Base-by-base conservation (phyloP, 1,140 invertebrate species). In the Antheraea pernyi region DNA sequence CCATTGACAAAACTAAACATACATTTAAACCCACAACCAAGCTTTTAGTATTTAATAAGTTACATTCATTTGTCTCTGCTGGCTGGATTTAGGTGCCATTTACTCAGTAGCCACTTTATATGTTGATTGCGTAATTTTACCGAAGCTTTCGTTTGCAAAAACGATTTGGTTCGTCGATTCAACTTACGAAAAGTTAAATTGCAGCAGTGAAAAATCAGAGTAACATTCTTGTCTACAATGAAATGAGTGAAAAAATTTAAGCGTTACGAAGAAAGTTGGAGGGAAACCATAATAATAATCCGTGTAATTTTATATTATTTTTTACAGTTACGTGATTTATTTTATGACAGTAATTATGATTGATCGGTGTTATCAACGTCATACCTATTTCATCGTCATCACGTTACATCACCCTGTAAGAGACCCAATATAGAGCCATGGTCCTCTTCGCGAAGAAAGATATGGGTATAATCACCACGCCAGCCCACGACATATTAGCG, bases 101-200 rank as follows among this genome's bases (percentile, higher is more conserved):
- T 76, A 70, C 72, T 73, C 68, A 74, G 68, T 74, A 78, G 75
- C 72, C 78, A 83, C 80, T 81, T 86, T 84, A 84, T 82, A 82
- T 85, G 81, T 81, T 83, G 82, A 84, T 84, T 85, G 79, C 77
- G 78, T 81, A 82, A 81, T 83, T 82, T 80, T 77, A 80, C 73
- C 75, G 79, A 80, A 83, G 73, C 76, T 79, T 75, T 77, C 72
- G 68, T 70, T 79, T 70, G 69, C 73, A 74, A 69, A 73, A 83
- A 75, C 79, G 70, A 76, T 80, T 75, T 79, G 75, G 74, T 79
- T 68, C 70, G 70, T 76, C 67, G 70, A 75, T 76, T 79, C 75
- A 77, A 75, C 73, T 81, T 79, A 19, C 19, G 37, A 48, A 19
- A 65, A 65, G 37, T 65, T 65, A 48, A 65, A 65, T 65, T 39